Conservation (phyloP, 1,140 invertebrate species). For the Zaprionus inermis region DNA sequence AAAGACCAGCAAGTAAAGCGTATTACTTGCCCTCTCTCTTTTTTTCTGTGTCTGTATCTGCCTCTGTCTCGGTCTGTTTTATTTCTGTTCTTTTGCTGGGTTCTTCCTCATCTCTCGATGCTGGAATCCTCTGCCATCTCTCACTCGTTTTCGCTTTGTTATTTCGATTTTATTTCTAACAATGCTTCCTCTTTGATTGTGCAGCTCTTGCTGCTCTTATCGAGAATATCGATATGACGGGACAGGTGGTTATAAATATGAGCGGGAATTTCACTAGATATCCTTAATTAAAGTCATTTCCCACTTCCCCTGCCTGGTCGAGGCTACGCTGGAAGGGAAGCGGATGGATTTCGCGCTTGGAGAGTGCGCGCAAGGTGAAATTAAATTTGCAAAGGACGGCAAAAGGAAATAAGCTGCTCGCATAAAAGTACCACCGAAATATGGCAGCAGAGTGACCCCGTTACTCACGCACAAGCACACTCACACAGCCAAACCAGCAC, state of each 20-base stretch:
- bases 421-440: slow-evolving; percentile 76
- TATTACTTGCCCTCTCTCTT: slow-evolving; percentile 38
- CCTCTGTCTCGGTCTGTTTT: slow-evolving; percentile 20
- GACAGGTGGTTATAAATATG: slow-evolving; percentile 69
- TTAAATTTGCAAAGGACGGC: slow-evolving; percentile 71
- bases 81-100: slow-evolving; percentile 19
- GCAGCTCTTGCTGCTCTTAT: slow-evolving; percentile 45
- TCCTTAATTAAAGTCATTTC: slow-evolving; percentile 82
- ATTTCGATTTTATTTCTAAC: slow-evolving; percentile 77
- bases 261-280: slow-evolving; percentile 76
- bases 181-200: slow-evolving; percentile 72
- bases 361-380: slow-evolving; percentile 58
- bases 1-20: slow-evolving; percentile 57
- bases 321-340: background rate
- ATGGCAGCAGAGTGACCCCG: slow-evolving; percentile 70
- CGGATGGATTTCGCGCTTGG: slow-evolving; percentile 36
- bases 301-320: slow-evolving; percentile 25
- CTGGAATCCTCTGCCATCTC: slow-evolving; percentile 35
- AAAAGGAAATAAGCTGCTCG: slow-evolving; percentile 73
- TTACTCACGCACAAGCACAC: slow-evolving; percentile 50
- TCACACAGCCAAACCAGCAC: slow-evolving; percentile 12
- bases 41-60: background rate
- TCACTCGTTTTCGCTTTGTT: slow-evolving; percentile 61
- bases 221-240: slow-evolving; percentile 1
- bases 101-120: background rate